Evolutionary conservation across 2,888 invertebrate species (phyloP).

Genomic region (Napeogenes sylphis): DNA sequence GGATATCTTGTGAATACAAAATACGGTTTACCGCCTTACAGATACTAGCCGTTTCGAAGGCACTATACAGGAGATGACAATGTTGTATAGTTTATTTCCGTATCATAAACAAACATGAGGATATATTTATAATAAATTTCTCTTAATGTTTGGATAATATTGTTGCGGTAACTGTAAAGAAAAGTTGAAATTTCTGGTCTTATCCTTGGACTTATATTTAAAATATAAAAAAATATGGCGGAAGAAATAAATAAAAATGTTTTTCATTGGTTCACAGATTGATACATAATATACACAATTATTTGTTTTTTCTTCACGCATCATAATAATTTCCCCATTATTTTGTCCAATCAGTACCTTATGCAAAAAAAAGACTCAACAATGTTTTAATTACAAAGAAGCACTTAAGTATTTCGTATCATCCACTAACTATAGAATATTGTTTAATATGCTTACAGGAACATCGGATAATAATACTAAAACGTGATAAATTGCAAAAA

Average conservation of each 20-base stretch:
- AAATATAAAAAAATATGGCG: no score
- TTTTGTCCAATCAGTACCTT: not conserved
- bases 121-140: not conserved
- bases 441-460: slow-evolving; percentile 20
- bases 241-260: no score
- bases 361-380: not conserved
- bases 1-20: slow-evolving; percentile 18
- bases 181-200: no score
- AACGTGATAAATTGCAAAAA: slow-evolving; percentile 22
- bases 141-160: not conserved
- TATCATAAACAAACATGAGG: slow-evolving; percentile 4
- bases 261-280: no score
- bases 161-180: not conserved
- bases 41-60: slow-evolving; percentile 15
- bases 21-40: slow-evolving; percentile 16
- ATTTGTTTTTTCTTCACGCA: no score
- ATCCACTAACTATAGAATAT: slow-evolving; percentile 9
- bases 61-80: slow-evolving; percentile 7
- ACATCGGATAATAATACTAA: slow-evolving; percentile 16
- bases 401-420: slow-evolving; percentile 10
- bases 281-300: no score
- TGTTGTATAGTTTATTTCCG: slow-evolving; percentile 7
- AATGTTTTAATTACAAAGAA: not conserved
- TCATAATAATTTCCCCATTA: no score
- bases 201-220: no score